phyloP scores from a whole-genome alignment of 2,797 vertebrate genomes.

The Halcyon smyrnensis region DNA sequence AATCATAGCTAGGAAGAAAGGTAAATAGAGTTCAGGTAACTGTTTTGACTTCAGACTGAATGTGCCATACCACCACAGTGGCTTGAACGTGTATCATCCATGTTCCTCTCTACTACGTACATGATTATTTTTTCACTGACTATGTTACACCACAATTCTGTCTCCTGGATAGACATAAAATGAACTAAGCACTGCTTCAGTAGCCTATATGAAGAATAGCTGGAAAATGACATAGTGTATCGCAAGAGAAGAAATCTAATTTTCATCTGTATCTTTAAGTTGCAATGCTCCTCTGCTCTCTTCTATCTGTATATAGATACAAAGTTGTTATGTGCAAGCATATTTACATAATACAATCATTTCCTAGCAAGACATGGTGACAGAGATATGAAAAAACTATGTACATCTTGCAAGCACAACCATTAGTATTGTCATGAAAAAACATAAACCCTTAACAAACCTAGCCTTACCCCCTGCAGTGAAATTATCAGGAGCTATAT shows the following conservation, averaged over 20 bases:
- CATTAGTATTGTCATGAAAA: background rate
- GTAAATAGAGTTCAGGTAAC: background rate
- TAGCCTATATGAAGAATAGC: background rate
- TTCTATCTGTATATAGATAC: background rate
- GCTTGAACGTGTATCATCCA: background rate
- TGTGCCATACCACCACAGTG: background rate
- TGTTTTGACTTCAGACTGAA: background rate
- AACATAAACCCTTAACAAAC: background rate
- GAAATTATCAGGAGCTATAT: background rate
- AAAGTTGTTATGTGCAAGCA: background rate
- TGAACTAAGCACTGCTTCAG: background rate
- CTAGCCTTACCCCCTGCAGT: background rate
- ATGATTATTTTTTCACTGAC: background rate
- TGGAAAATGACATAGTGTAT: background rate
- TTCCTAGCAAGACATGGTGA: background rate
- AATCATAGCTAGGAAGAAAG: background rate
- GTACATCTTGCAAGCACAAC: background rate
- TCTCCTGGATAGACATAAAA: background rate
- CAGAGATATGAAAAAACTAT: background rate
- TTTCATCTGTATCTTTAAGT: background rate
- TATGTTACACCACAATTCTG: background rate
- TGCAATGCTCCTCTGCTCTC: background rate
- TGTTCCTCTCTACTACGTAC: background rate
- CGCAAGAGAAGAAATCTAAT: constrained; percentile 3
- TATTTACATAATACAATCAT: constrained; percentile 4